Evolutionary conservation across 2,797 vertebrate species (phyloP), one percentile per base, ranked within the genome.

Genomic region (Enteromius treurensis): DNA sequence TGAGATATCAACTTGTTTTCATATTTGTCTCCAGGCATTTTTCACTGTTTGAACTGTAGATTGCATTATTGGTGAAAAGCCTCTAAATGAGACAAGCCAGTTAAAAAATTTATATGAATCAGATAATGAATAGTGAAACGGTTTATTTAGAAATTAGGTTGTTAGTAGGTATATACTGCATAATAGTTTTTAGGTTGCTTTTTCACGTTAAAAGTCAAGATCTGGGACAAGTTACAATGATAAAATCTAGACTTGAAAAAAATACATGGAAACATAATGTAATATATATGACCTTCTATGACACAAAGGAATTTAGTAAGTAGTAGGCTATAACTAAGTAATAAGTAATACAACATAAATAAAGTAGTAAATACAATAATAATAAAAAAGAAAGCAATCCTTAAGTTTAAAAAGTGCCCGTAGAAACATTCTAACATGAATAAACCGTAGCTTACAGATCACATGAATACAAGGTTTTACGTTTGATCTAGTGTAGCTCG

Each of bases 21-120:
- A 51, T 84, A 80, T 79, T 74, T 11, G 67, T 73, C 79, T 68
- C 49, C 40, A 62, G 69, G 62, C 26, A 17, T 34, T 49, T 62
- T 5, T 19, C 14, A 19, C 14, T 23, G 34, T 34, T 76, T 58
- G 11, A 40, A 23, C 21, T 40, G 32, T 8, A 32, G 23, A 47
- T 47, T 26, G 32, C 21, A 13, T 17, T 26, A 7, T 17, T 26
- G 14, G 8, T 47, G 23, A 45, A 47, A 47, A 47, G 19, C 34
- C 7, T 58, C 53, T 60, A 23, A 14, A 23, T 7, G 17, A 76
- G 32, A 76, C 42, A 58, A 40, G 26, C 6, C 51, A 40, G 21
- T 75, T n/a, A 53, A 34, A 34, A 65, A 37, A 67, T 17, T 0
- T 0, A 29, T 32, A 64, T 32, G 23, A 29, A 32, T 65, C 62